Percentiles rank a stretch among this genome's conserved stretches.
phyloP scores from a whole-genome alignment of 1,140 invertebrate genomes.

The Dryas iulia region DNA sequence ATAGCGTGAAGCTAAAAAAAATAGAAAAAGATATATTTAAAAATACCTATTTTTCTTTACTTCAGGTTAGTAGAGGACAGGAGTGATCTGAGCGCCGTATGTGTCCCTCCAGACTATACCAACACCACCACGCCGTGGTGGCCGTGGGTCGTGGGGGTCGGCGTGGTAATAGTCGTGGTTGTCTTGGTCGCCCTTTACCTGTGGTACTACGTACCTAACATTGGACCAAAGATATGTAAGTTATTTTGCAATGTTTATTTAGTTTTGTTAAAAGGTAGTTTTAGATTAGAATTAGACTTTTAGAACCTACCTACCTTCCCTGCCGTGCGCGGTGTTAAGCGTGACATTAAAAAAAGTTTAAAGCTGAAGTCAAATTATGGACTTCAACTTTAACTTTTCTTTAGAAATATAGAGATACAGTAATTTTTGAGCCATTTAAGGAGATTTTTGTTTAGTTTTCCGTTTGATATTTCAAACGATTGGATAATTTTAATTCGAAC shows the following conservation, averaged over 20 bases:
- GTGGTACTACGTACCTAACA: neutral
- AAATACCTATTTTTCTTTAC: neutral
- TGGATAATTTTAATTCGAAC: no score
- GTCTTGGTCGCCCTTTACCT: slow-evolving; percentile 38
- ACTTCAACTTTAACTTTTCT: no score
- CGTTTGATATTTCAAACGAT: no score
- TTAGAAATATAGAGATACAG: no score
- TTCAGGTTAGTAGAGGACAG: slow-evolving; percentile 43
- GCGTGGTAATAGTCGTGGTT: slow-evolving; percentile 33
- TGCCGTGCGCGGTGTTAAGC: no score
- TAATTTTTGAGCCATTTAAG: no score
- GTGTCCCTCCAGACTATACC: slow-evolving; percentile 33
- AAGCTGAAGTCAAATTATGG: no score
- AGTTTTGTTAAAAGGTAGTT: neutral
- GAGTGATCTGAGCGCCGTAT: slow-evolving; percentile 38
- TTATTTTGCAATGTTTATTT: neutral
- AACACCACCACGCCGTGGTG: neutral
- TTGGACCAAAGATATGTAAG: slow-evolving; percentile 1
- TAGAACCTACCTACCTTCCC: no score
- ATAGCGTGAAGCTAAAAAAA: no score
- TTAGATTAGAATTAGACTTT: no score
- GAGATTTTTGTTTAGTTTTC: no score
- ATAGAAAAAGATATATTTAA: neutral
- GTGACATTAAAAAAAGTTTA: no score
- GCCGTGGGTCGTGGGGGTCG: slow-evolving; percentile 42